Evolutionary conservation across 2,797 vertebrate genomes (phyloP), one percentile per base, ranked within the genome.

Genomic region (Petrocephalus sullivani): DNA sequence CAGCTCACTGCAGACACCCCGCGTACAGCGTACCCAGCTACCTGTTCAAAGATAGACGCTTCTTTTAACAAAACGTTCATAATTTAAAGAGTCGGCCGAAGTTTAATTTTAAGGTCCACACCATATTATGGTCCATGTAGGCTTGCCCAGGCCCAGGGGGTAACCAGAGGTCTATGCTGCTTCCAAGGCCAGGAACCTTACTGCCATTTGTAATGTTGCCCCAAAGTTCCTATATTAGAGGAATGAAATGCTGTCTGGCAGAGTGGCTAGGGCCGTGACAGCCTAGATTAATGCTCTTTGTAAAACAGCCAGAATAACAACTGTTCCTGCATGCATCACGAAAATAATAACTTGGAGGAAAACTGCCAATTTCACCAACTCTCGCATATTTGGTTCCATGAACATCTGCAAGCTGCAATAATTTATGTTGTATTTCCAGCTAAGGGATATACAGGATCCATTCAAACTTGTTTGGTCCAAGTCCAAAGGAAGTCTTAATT

Each of bases 321-420:
- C 95, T 95, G 90, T 91, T 95, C 93, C 90, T 95, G 94, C 94
- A 95, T 94, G 94, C 94, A 90, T 93, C 93, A 91, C 93, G 94
- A 95, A 95, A 95, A 93, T 89, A 92, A 91, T 92, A 91, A 91
- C 93, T 95, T 93, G 93, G 93, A 93, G 94, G 90, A 90, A 93
- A 90, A 82, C 96, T 95, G 92, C 93, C 94, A 96, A 94, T 93
- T 94, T 94, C 84, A 94, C 96, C 95, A 95, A 96, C 95, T 96
- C 96, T 95, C 97, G 96, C 95, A 96, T 96, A 96, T 96, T 96
- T 96, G 95, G 96, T 94, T 94, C 92, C 95, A 94, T 96, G 95
- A 96, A 96, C 95, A 96, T 96, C 95, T 96, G 96, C 96, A 90
- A 96, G 93, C 94, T 91, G 95, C 94, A 96, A 96, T 95, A 96